Base-by-base conservation (phyloP, 2,888 invertebrate genomes). In the Drosophila kuntzei region DNA sequence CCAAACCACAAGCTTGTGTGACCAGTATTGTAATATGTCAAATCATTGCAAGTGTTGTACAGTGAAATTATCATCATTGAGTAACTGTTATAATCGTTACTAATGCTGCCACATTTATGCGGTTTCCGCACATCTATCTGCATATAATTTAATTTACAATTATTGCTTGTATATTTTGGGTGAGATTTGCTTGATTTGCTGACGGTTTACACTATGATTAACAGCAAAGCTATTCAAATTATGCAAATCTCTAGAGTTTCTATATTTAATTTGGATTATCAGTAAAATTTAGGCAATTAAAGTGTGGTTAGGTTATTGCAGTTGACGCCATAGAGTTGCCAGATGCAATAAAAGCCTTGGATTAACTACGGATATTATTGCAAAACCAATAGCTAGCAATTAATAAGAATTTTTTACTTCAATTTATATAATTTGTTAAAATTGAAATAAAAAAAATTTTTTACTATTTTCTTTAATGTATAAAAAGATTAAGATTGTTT, bases 1-100 rank as follows among this genome's bases (percentile, higher is more conserved):
- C 32, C 47, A 46, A 47, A 37, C 78, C 78, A 49, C 78, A 64
- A 47, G 39, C 46, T 29, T 60, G 43, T 60, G 43, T 20, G 50
- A 57, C 34, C 50, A 54, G 25, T 32, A 55, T 54, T 58, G 53
- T 66, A 59, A 58, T 51, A 34, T 58, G 70, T 71, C 70, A 81
- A 67, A 63, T 66, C 14, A 46, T 57, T 61, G 46, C 20, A 43
- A 29, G 49, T 61, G 59, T 12, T 57, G 7, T 14, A 22, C 22
- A 43, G 18, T 18, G 12, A 37, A 12, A 55, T 25, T 67, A 36
- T 37, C 8, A 11, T n/a, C 22, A 51, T 41, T 39, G 44, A 12
- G 8, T 14, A 16, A 37, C 27, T 27, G 46, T 34, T 25, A 41
- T 54, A 50, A 43, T 36, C 22, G 9, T 12, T 39, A 34, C 32